Evolutionary conservation across 2,113 vertebrate genomes (phyloP).

Genomic region (Muscicapa adusta): DNA sequence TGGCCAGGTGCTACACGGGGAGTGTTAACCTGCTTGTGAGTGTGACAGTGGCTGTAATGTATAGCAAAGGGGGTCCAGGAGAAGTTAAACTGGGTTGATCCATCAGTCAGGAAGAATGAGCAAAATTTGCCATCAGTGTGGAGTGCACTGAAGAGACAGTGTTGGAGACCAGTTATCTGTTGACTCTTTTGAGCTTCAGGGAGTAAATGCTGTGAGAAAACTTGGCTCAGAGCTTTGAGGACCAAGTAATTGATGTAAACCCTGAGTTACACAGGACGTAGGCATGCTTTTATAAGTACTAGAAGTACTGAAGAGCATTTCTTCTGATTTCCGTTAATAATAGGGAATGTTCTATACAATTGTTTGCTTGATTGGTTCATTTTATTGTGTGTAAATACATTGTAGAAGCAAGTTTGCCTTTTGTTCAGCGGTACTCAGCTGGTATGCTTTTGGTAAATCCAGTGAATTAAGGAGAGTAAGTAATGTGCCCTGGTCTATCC

Average conservation of each 20-base stretch:
- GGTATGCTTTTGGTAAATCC: background rate
- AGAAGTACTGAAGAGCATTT: background rate
- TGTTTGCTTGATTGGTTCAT: slow-evolving; percentile 1
- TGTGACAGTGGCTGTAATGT: rapidly evolving
- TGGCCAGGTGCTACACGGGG: background rate
- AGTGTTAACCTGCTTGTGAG: background rate
- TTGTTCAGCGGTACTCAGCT: background rate
- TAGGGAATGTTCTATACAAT: background rate
- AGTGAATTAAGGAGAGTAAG: background rate
- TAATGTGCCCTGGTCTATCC: background rate
- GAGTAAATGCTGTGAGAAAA: background rate
- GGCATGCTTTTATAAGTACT: background rate
- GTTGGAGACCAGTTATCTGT: background rate
- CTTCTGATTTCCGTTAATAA: slow-evolving; percentile 21
- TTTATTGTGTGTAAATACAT: slow-evolving; percentile 21
- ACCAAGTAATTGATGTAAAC: background rate
- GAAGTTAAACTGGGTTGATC: background rate
- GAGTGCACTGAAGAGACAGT: background rate
- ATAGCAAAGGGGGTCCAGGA: background rate
- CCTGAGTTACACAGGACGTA: background rate
- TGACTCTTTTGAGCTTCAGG: background rate
- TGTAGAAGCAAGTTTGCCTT: background rate
- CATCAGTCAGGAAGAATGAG: background rate
- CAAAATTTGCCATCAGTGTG: background rate
- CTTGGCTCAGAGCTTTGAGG: background rate